Evolutionary conservation across 2,113 vertebrate genomes (phyloP).

Genomic region (Urocynchramus pylzowi): DNA sequence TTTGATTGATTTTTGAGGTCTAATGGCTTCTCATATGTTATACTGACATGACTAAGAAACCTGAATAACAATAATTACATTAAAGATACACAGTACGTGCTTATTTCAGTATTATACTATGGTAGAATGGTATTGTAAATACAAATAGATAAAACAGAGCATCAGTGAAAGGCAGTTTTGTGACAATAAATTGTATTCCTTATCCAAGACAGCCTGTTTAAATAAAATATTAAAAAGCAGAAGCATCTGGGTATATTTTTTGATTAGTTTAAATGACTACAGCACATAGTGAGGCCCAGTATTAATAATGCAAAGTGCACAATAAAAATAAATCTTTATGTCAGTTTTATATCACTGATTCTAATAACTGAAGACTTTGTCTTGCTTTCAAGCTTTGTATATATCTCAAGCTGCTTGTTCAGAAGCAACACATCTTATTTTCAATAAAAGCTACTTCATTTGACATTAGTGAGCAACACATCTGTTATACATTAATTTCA

Average conservation of each 20-base stretch:
- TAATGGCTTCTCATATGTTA: background rate
- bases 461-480: background rate
- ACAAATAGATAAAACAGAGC: background rate
- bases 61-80: background rate
- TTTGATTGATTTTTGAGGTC: background rate
- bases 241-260: background rate
- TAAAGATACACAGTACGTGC: background rate
- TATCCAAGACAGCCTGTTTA: background rate
- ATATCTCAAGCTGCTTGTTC: background rate
- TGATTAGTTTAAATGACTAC: background rate
- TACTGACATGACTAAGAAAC: background rate
- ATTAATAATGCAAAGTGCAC: background rate
- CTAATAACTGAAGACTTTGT: background rate
- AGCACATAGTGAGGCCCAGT: background rate
- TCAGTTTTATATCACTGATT: background rate
- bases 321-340: background rate
- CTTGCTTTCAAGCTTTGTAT: background rate
- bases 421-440: background rate
- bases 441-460: background rate
- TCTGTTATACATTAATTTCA: background rate
- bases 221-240: background rate
- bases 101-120: background rate
- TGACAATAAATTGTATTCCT: background rate
- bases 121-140: background rate
- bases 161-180: background rate